phyloP scores from a whole-genome alignment of 2,888 invertebrate genomes.

The Palloptera scutellata region DNA sequence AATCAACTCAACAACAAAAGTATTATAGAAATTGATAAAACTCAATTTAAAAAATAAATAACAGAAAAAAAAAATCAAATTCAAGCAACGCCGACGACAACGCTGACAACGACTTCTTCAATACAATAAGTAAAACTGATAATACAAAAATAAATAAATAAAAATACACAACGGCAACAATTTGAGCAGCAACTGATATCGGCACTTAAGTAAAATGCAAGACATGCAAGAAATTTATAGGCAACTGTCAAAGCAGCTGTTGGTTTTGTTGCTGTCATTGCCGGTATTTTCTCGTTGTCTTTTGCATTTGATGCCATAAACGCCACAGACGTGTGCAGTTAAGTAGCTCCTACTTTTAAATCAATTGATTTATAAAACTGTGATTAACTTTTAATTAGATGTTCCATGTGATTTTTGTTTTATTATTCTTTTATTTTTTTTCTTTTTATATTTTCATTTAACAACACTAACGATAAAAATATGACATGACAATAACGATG shows the following conservation, averaged over 20 bases:
- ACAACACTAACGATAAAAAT: too few relatives aligned
- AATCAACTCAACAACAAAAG: slow-evolving; percentile 14
- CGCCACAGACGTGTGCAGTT: neutral
- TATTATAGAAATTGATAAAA: slow-evolving; percentile 18
- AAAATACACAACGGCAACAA: slow-evolving; percentile 20
- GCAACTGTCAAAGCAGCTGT: neutral
- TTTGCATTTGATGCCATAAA: too few relatives aligned
- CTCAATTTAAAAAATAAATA: slow-evolving; percentile 19
- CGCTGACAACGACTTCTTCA: neutral
- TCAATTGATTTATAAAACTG: slow-evolving; percentile 3
- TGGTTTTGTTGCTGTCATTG: too few relatives aligned
- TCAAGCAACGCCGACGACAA: slow-evolving; percentile 16
- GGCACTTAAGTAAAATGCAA: neutral
- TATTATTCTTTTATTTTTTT: too few relatives aligned
- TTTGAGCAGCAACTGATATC: slow-evolving; percentile 34
- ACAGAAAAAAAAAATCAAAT: slow-evolving; percentile 16
- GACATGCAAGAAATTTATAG: slow-evolving; percentile 27
- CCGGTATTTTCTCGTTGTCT: too few relatives aligned
- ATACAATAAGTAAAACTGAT: slow-evolving; percentile 6
- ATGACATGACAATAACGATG: too few relatives aligned
- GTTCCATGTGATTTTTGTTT: neutral
- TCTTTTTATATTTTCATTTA: too few relatives aligned
- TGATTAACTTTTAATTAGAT: neutral
- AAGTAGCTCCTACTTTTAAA: neutral
- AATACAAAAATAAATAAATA: neutral